Evolutionary conservation across 2,888 invertebrate genomes (phyloP).

Genomic region (Halictus ligatus): DNA sequence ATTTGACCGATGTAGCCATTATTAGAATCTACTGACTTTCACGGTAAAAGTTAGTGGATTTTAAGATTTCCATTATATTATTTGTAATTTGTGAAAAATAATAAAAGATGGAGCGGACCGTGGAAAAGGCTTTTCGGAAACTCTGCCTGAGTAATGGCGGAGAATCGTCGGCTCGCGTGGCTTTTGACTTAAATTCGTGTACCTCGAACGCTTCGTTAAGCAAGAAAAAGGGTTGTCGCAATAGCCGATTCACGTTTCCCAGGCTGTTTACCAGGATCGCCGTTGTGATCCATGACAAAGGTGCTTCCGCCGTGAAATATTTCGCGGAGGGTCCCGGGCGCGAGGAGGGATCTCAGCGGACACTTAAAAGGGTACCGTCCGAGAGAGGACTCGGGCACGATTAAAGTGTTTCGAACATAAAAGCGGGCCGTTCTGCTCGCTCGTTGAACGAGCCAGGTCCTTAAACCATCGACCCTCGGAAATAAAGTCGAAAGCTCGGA

Average conservation of each 20-base stretch:
- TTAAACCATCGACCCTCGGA: slow-evolving; percentile 47
- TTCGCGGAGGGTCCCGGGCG: not conserved
- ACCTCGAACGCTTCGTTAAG: not conserved
- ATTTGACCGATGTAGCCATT: too few relatives aligned
- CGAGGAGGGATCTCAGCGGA: slow-evolving; percentile 16
- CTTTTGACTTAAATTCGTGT: not conserved
- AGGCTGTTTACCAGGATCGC: not conserved
- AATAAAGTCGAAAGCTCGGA: slow-evolving; percentile 30
- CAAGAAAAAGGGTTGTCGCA: not conserved
- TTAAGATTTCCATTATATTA: too few relatives aligned
- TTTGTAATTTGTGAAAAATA: too few relatives aligned
- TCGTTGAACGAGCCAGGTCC: slow-evolving; percentile 24
- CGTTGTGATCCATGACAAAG: not conserved
- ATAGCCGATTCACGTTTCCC: not conserved
- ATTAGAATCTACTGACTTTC: too few relatives aligned
- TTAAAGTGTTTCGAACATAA: slow-evolving; percentile 56
- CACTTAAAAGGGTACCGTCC: slow-evolving; percentile 30
- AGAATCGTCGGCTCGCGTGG: not conserved
- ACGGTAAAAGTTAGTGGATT: too few relatives aligned
- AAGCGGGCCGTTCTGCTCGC: slow-evolving; percentile 15
- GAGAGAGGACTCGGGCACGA: slow-evolving; percentile 39
- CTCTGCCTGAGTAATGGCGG: not conserved
- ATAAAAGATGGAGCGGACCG: too few relatives aligned
- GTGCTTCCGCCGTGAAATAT: not conserved
- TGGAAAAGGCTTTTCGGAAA: too few relatives aligned